phyloP scores from a whole-genome alignment of 2,113 vertebrate genomes.

The Phyllostomus hastatus region DNA sequence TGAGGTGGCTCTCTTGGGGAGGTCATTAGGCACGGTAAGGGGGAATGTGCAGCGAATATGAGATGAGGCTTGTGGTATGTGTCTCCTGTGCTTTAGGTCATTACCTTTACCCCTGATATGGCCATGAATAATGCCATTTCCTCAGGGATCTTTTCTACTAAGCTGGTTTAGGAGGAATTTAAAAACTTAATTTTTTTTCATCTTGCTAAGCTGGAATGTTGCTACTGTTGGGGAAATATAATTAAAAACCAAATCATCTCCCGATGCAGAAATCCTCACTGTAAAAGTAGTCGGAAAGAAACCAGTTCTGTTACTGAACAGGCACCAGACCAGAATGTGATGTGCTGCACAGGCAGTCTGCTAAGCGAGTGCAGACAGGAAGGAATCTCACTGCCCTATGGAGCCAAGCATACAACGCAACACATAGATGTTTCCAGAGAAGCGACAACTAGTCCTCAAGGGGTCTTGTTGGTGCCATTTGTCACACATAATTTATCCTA shows the following conservation, averaged over 20 bases:
- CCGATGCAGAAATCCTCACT: neutral
- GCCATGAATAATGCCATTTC: neutral
- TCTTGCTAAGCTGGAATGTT: neutral
- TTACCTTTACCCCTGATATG: neutral
- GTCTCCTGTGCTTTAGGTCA: neutral
- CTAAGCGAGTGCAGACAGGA: neutral
- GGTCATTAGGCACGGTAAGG: neutral
- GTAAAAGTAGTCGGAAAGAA: neutral
- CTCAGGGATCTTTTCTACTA: neutral
- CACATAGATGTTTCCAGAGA: neutral
- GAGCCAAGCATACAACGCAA: neutral
- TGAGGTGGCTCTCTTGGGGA: neutral
- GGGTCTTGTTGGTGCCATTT: neutral
- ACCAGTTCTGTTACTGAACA: neutral
- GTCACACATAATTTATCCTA: neutral
- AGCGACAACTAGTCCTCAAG: neutral
- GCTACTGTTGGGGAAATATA: neutral
- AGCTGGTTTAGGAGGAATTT: neutral
- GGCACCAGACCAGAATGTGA: neutral
- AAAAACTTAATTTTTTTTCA: neutral
- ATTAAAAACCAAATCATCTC: neutral
- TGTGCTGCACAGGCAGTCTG: too few species aligned
- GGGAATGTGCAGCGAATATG: accelerated
- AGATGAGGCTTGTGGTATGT: neutral
- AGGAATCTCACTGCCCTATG: neutral